Conservation (phyloP, 2,797 vertebrate species). For the Garrulus glandarius region DNA sequence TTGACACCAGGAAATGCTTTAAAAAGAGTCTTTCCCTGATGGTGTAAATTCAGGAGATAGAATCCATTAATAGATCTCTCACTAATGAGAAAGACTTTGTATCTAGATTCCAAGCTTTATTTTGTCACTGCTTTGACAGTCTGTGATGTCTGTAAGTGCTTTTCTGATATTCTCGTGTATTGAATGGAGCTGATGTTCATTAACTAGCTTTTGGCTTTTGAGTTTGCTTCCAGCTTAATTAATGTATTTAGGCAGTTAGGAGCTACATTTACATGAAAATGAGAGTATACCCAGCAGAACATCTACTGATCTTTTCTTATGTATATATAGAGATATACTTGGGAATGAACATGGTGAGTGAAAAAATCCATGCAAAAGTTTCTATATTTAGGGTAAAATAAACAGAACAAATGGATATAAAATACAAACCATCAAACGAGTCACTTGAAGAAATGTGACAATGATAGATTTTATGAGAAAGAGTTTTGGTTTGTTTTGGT, state of each 20-base stretch:
- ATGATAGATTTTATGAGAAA: not conserved
- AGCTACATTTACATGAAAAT: conserved; percentile 45
- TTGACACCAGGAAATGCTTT: conserved; percentile 6
- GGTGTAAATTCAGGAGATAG: conserved; percentile 12
- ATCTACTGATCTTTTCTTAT: not conserved
- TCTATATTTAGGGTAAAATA: not conserved
- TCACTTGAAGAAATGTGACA: not conserved
- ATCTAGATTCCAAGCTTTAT: conserved; percentile 34
- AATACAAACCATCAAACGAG: not conserved
- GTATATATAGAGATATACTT: not conserved
- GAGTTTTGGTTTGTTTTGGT: not conserved
- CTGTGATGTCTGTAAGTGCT: conserved; percentile 19
- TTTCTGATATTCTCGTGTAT: conserved; percentile 39
- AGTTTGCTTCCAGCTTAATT: conserved; percentile 31
- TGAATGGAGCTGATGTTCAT: conserved; percentile 31
- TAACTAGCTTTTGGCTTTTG: conserved; percentile 40
- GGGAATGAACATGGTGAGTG: not conserved
- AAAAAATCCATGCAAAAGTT: not conserved
- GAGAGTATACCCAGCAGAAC: not conserved
- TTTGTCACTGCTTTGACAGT: conserved; percentile 55
- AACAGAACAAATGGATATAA: not conserved
- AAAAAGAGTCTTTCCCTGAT: conserved; percentile 29
- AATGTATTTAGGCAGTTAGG: conserved; percentile 10
- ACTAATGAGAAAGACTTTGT: conserved; percentile 30
- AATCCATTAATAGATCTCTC: not conserved